phyloP scores from a whole-genome alignment of 23 tunicate genomes.

The Ciona savignyi region DNA sequence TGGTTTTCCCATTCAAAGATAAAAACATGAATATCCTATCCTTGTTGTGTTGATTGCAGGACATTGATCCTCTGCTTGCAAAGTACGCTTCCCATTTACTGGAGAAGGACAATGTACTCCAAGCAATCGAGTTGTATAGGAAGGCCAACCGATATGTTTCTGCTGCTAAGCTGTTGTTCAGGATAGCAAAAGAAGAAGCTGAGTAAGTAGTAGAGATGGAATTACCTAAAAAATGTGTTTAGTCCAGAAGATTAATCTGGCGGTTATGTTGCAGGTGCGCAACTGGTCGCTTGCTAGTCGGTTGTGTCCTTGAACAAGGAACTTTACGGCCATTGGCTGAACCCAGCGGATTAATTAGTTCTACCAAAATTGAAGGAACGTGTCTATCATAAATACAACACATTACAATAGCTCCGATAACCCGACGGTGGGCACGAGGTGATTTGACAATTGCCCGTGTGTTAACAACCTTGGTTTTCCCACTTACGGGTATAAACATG shows the following conservation, averaged over 20 bases:
- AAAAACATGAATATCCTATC: no score
- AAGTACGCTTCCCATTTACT: conserved; percentile 77
- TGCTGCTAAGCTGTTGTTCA: conserved; percentile 76
- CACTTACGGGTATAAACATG: no score
- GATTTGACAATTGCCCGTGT: no score
- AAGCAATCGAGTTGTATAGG: conserved; percentile 88
- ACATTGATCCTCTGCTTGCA: conserved; percentile 68
- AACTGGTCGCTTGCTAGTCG: not conserved
- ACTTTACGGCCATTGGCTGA: no score
- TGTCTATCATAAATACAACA: no score
- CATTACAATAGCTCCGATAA: no score
- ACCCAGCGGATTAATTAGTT: no score
- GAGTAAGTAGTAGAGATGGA: conserved; percentile 20
- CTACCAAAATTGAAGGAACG: no score
- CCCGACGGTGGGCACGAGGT: no score
- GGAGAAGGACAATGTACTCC: conserved; percentile 69
- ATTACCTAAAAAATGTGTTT: not conserved
- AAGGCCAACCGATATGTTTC: conserved; percentile 71
- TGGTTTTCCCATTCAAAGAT: no score
- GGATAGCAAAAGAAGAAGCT: conserved; percentile 58
- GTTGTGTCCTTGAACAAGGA: no score
- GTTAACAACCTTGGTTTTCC: no score
- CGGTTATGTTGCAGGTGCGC: not conserved
- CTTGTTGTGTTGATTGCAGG: conserved; percentile 55
- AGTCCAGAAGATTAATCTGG: not conserved